Evolutionary conservation across 2,113 vertebrate species (phyloP).

Genomic region (Chionomys nivalis): DNA sequence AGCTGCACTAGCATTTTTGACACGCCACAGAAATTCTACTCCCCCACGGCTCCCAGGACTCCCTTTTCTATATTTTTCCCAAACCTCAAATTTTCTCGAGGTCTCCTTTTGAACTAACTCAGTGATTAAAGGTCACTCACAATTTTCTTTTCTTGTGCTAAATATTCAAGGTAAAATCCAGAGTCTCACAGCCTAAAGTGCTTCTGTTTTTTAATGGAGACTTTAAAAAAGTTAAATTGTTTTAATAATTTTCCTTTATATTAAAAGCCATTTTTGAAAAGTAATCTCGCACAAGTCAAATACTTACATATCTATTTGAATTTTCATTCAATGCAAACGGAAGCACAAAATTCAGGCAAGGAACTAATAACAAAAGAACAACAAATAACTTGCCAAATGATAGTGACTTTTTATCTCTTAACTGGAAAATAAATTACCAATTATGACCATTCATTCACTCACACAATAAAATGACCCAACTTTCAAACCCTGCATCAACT

Average conservation of each 20-base stretch:
- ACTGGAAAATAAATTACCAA: constrained; percentile 66
- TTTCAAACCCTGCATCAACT: constrained; percentile 41
- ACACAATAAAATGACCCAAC: constrained; percentile 15
- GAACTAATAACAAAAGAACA: constrained; percentile 73
- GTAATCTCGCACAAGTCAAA: constrained; percentile 84
- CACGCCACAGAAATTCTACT: constrained; percentile 88
- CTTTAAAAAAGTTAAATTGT: constrained; percentile 68
- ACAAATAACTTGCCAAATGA: constrained; percentile 88
- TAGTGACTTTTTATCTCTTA: constrained; percentile 89
- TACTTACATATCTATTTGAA: constrained; percentile 85
- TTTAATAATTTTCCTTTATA: constrained; percentile 82
- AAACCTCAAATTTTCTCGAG: constrained; percentile 84
- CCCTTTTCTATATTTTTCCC: neutral
- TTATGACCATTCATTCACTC: constrained; percentile 51
- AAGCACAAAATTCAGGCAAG: constrained; percentile 82
- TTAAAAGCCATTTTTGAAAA: constrained; percentile 79
- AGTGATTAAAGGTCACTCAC: constrained; percentile 67
- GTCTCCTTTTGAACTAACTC: constrained; percentile 70
- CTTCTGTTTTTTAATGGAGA: constrained; percentile 61
- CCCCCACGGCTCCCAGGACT: constrained; percentile 58
- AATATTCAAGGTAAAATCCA: constrained; percentile 28
- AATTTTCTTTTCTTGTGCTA: constrained; percentile 57
- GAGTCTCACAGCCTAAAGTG: neutral
- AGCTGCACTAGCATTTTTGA: constrained; percentile 85
- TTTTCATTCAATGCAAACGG: constrained; percentile 78